Evolutionary conservation across 2,113 vertebrate species (phyloP).

Genomic region (Psilopogon haemacephalus): DNA sequence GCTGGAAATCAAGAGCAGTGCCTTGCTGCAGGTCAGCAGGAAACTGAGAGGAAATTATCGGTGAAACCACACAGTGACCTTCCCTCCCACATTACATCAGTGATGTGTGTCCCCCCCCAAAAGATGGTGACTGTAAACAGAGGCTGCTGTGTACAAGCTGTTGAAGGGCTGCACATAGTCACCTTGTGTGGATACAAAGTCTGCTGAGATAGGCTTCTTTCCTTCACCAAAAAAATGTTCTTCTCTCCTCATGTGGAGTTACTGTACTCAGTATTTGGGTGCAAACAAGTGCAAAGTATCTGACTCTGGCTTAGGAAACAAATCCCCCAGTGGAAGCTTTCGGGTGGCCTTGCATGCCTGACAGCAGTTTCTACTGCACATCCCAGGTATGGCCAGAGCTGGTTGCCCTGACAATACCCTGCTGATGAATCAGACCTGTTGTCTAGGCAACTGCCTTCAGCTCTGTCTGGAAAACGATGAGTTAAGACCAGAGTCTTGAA

Average conservation of each 20-base stretch:
- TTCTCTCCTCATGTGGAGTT: neutral
- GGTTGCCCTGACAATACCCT: slow-evolving; percentile 24
- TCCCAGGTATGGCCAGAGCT: neutral
- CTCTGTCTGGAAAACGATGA: neutral
- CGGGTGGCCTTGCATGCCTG: neutral
- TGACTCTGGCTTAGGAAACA: neutral
- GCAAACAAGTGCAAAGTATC: neutral
- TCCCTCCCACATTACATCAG: neutral
- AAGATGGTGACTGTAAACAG: neutral
- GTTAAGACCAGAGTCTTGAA: neutral
- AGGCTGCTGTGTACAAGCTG: neutral
- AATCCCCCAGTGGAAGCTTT: neutral
- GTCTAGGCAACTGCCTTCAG: slow-evolving; percentile 49
- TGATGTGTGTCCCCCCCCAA: neutral
- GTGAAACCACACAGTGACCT: neutral
- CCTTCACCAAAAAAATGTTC: neutral
- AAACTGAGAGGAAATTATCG: neutral
- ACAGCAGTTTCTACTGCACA: neutral
- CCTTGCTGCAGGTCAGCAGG: neutral
- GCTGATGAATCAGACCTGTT: slow-evolving; percentile 42
- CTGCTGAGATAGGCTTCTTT: neutral
- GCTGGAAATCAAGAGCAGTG: neutral
- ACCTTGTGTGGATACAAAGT: neutral
- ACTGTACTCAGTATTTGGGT: neutral
- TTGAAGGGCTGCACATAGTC: neutral